Evolutionary conservation across 1,140 invertebrate species (phyloP), one percentile per base, ranked within the genome.

Genomic region (Cydia amplana): DNA sequence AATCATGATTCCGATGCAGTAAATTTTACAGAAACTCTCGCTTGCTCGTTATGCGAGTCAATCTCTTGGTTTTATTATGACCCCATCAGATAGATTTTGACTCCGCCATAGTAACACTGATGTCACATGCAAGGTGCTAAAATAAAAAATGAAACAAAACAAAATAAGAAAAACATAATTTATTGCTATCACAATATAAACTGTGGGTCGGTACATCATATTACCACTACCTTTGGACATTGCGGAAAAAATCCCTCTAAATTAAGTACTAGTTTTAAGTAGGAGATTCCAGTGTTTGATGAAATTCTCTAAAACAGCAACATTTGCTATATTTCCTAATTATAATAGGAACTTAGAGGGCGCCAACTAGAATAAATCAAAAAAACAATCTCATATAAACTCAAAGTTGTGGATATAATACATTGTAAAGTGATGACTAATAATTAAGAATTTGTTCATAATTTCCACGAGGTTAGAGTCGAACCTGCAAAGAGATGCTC

Each of bases 231-330:
- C 87, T 87, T 87, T 89, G 85, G 86, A 89, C 83, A 74, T 49
- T 74, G 65, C 75, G 79, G 64, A 77, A 83, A 79, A 78, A 75
- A 75, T 82, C 83, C 88, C 85, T 86, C 84, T 84, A 85, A 84
- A 80, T 80, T 92, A 92, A 91, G 90, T 92, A 92, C 90, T 91
- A 89, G 78, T 67, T 84, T 89, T 88, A 88, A 90, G 87, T 89
- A 89, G 82, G 87, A 91, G 90, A 91, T 91, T 92, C 89, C 83
- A 77, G 55, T 72, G 25, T 76, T 75, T 67, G 36, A 20, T 76
- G 74, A 43, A 40, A 73, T 20, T 73, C 76, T 73, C 74, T 63
- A 72, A 64, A 40, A 70, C 75, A 49, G 76, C 51, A 18, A 74
- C 49, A 79, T 49, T 74, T 73, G 67, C 16, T 73, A 25, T 75